phyloP scores from a whole-genome alignment of 1,140 invertebrate species.

The Babylonia areolata region DNA sequence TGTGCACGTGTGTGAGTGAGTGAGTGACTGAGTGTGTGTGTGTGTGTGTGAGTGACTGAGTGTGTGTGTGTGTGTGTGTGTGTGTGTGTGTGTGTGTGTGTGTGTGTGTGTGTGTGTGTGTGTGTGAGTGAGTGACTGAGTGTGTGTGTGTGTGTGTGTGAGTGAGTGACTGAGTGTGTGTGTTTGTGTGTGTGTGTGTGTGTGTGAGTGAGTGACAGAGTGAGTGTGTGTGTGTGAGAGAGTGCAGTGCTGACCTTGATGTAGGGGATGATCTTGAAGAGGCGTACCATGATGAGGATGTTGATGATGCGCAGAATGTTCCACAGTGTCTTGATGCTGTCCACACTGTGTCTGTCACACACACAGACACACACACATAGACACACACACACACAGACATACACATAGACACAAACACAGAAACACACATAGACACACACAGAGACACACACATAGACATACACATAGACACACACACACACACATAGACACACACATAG shows the following conservation, averaged over 20 bases:
- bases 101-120: constrained; percentile 41
- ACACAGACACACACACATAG: background rate
- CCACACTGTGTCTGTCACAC: background rate
- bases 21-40: background rate
- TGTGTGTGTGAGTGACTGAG: background rate
- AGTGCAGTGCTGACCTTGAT: constrained; percentile 62
- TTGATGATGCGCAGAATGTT: constrained; percentile 72
- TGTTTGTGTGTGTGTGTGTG: no score
- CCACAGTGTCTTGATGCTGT: constrained; percentile 61
- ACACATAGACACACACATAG: no score
- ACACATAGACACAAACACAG: background rate
- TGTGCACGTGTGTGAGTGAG: background rate
- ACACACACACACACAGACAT: background rate
- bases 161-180: no score
- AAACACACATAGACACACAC: no score
- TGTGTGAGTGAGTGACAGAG: no score
- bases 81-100: no score
- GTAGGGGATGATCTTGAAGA: constrained; percentile 70
- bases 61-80: no score
- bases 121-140: background rate
- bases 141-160: background rate
- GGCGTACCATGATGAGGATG: constrained; percentile 71
- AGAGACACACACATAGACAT: no score
- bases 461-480: no score
- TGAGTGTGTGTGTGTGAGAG: no score